A percentile compares a stretch with the other conserved stretches of the same genome.
These are phyloP conservation scores for Stictocephala bisonia DNA, from an alignment of 2,888 invertebrate species.

Conservation along the genomic window DNA sequence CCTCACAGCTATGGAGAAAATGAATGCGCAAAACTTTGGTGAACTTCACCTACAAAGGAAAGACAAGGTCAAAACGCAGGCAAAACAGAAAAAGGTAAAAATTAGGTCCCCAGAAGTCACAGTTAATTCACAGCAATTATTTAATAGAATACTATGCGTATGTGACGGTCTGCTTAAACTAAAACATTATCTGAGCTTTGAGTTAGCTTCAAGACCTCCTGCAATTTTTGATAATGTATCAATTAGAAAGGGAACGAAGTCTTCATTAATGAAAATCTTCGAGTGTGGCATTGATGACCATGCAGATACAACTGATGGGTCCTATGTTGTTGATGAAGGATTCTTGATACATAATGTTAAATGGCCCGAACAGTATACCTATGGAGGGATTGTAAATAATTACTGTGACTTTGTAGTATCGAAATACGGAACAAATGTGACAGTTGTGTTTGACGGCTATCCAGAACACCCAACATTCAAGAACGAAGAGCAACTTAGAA, in stretches of 20 bases:
- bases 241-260: not conserved
- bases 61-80: too few species aligned
- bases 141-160: slow-evolving; percentile 19
- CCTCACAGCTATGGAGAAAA: not conserved
- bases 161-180: slow-evolving; percentile 17
- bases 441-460: not conserved
- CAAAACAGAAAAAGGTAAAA: slow-evolving; percentile 8
- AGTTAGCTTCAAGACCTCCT: slow-evolving; percentile 7
- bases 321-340: slow-evolving; percentile 18
- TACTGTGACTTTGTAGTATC: not conserved
- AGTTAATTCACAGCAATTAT: too few species aligned
- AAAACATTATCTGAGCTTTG: slow-evolving; percentile 9
- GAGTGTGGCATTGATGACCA: not conserved
- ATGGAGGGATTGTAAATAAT: not conserved
- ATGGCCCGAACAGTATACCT: slow-evolving; percentile 3
- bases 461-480: not conserved
- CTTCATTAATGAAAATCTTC: not conserved
- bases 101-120: not conserved
- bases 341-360: not conserved
- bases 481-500: not conserved
- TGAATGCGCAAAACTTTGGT: not conserved
- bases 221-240: slow-evolving; percentile 7
- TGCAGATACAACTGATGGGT: not conserved
- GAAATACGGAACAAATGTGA: not conserved
- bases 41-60: too few species aligned